phyloP scores from a whole-genome alignment of 2,113 vertebrate species.

The Struthidea cinerea region DNA sequence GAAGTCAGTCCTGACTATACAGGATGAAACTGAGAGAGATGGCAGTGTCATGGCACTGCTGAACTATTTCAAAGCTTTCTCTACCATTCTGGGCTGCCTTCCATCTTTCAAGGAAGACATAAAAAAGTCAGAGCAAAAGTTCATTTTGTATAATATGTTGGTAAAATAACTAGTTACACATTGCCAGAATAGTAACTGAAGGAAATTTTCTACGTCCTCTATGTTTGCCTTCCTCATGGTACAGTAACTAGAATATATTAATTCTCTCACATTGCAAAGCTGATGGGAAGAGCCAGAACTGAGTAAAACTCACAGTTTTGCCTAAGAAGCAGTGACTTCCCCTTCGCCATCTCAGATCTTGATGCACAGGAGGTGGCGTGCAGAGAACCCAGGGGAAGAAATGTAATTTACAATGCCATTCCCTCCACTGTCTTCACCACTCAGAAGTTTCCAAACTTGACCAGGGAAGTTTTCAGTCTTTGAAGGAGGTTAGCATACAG shows the following conservation, averaged over 20 bases:
- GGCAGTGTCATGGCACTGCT: background rate
- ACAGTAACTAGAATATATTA: background rate
- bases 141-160: background rate
- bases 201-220: background rate
- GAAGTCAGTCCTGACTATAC: background rate
- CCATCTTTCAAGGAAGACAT: background rate
- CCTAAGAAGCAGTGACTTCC: background rate
- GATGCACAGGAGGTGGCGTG: background rate
- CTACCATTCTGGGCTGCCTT: background rate
- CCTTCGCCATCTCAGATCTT: background rate
- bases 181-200: background rate
- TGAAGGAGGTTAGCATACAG: background rate
- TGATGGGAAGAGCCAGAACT: background rate
- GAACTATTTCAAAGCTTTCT: background rate
- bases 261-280: background rate
- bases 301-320: background rate
- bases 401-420: background rate
- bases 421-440: background rate
- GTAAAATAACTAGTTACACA: background rate
- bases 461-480: background rate
- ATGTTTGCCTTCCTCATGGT: background rate
- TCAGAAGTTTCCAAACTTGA: background rate
- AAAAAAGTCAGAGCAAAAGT: background rate
- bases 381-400: background rate
- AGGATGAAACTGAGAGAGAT: background rate